Evolutionary conservation across 2,797 vertebrate species (phyloP), one percentile per base, ranked within the genome.

Genomic region (Acipenser transmontanus): DNA sequence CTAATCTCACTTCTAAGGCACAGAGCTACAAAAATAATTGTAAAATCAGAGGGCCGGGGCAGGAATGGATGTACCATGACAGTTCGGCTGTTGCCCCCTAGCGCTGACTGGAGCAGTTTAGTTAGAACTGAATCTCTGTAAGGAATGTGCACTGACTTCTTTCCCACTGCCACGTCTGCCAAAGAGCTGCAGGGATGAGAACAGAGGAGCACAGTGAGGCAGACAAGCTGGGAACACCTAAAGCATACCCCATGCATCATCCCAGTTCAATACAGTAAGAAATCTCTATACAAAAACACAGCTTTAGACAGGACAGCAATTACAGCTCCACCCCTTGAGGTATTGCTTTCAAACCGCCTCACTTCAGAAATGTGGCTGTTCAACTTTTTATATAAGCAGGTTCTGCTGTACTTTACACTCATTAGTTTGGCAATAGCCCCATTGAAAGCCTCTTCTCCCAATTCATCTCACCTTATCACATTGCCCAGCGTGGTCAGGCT

Each of bases 1-100:
- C 34, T 34, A 34, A 34, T 34, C 34, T 34, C 34, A 34, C 34
- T 4, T 3, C 34, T 34, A 34, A 3, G 34, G 34, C 34, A 34
- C 4, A 34, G 34, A 34, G 34, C 34, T 34, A 4, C 34, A 3
- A 34, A 34, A 34, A 34, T 34, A 34, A 34, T 4, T 34, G 4
- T 34, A 34, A 34, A 34, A 34, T 34, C 34, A 34, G 34, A 34
- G 34, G 34, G 34, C 34, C 4, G 4, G 34, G 34, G 34, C 34
- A 34, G 34, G 2, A 34, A 34, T 34, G 34, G 34, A 34, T 34
- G 73, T 86, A 94, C 93, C 95, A 96, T 89, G 34, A 93, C 80
- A 0, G 93, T 96, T 65, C 89, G 91, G 75, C 95, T 97, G 84
- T 95, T 97, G n/a, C 94, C 93, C 4, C 93, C 95, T 68, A 96